Conservation (phyloP, 2,888 invertebrate genomes). For the Rhogogaster chlorosoma region DNA sequence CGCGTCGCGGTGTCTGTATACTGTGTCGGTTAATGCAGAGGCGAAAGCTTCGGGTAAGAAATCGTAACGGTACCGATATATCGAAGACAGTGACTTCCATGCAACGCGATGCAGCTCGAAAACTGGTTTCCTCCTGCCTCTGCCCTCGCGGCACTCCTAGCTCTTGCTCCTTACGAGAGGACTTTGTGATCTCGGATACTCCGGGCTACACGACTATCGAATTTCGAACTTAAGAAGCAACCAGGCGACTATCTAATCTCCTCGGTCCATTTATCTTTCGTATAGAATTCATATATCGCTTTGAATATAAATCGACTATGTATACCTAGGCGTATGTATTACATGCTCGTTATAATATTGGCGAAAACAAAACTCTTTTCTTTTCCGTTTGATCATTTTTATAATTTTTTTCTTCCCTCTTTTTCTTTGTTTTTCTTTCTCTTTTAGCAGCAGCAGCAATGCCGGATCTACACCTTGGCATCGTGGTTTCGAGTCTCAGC, state of each 20-base stretch:
- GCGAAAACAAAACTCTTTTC: not conserved
- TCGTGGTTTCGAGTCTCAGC: constrained; percentile 69
- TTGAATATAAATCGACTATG: not conserved
- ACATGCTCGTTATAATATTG: not conserved
- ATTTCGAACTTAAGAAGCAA: constrained; percentile 8
- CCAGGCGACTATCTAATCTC: not conserved
- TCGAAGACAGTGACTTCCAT: not conserved
- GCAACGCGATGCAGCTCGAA: constrained; percentile 6
- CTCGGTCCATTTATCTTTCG: constrained; percentile 1
- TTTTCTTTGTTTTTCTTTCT: constrained; percentile 48
- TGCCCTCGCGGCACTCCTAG: not conserved
- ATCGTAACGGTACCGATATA: constrained; percentile 18
- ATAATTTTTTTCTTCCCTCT: not conserved
- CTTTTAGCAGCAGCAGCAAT: constrained; percentile 54
- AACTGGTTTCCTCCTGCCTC: constrained; percentile 17
- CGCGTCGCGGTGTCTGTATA: not conserved
- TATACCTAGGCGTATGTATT: too few relatives aligned
- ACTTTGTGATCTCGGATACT: not conserved
- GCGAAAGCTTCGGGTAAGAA: not conserved
- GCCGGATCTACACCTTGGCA: constrained; percentile 65
- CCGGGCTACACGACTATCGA: constrained; percentile 24
- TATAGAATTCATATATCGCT: not conserved
- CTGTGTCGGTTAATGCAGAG: not conserved
- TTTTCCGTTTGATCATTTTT: not conserved
- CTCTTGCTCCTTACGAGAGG: not conserved